A percentile compares a stretch with the other conserved stretches of the same genome.
phyloP scores from a whole-genome alignment of 92 coral and sea anemone genomes.

The Micromussa lordhowensis region DNA sequence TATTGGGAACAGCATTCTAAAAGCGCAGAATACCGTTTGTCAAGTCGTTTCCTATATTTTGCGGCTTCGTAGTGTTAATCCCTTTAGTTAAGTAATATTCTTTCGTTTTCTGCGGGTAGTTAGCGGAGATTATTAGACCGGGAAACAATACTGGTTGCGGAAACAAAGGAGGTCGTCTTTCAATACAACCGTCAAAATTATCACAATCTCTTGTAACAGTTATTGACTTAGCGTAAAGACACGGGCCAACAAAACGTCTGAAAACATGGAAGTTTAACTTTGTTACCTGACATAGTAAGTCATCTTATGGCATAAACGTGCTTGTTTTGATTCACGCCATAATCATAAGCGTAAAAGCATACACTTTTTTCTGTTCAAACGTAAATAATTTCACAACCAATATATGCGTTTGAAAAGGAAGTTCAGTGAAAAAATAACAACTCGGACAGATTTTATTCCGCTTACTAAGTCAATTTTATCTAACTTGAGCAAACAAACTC shows the following conservation, averaged over 20 bases:
- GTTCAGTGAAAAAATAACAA: slow-evolving; percentile 40
- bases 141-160: slow-evolving; percentile 24
- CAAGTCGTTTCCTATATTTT: not conserved
- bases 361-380: not conserved
- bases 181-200: slow-evolving; percentile 42
- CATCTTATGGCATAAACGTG: not conserved
- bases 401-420: not conserved
- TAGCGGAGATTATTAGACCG: slow-evolving; percentile 13
- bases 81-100: not conserved
- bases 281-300: slow-evolving; percentile 38
- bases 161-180: slow-evolving; percentile 16
- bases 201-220: slow-evolving; percentile 35
- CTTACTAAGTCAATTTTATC: slow-evolving; percentile 33
- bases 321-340: not conserved
- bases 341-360: slow-evolving; percentile 11
- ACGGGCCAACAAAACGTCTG: slow-evolving; percentile 44
- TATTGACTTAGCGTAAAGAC: slow-evolving; percentile 51
- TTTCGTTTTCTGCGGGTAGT: slow-evolving; percentile 21
- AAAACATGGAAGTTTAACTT: slow-evolving; percentile 25
- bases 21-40: not conserved
- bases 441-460: slow-evolving; percentile 25
- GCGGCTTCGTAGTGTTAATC: slow-evolving; percentile 2
- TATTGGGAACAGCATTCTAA: not conserved
- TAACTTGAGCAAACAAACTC: slow-evolving; percentile 70
- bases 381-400: slow-evolving; percentile 15